These are phyloP conservation scores for Echinarachnius parma DNA, from an alignment of 53 echinoderm and acorn worm species.

Conservation along the genomic window DNA sequence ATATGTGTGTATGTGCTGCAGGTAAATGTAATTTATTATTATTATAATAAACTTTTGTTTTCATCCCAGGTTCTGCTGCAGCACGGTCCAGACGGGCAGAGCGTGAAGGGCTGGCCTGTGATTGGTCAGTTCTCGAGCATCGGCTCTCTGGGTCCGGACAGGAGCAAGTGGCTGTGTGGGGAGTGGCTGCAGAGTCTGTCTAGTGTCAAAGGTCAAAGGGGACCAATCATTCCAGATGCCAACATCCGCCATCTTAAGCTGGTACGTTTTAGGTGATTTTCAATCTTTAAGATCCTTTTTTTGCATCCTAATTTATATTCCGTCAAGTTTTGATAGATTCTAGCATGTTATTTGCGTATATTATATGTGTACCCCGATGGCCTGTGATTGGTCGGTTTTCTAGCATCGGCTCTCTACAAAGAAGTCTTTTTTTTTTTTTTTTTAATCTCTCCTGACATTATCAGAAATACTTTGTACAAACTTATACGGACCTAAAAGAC, in stretches of 20 bases:
- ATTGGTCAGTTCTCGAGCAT: slow-evolving; percentile 99
- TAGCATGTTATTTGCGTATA: too few species aligned
- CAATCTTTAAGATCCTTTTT: background rate
- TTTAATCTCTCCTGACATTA: too few species aligned
- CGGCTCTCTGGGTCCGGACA: slow-evolving; percentile 88
- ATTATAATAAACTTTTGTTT: too few species aligned
- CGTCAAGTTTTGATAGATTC: too few species aligned
- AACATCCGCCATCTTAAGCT: slow-evolving; percentile 58
- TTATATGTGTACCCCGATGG: too few species aligned
- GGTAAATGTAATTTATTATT: too few species aligned
- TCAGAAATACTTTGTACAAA: too few species aligned
- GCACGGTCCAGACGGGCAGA: slow-evolving; percentile 54
- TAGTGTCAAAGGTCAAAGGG: slow-evolving; percentile 60
- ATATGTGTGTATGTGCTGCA: too few species aligned
- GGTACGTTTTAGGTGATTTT: slow-evolving; percentile 42
- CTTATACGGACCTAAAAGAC: too few species aligned
- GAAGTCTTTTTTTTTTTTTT: too few species aligned
- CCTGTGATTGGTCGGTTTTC: too few species aligned
- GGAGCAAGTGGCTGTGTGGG: slow-evolving; percentile 84
- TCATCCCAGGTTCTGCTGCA: slow-evolving; percentile 60
- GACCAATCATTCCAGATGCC: slow-evolving; percentile 17
- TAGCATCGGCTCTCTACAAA: too few species aligned
- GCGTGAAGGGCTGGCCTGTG: slow-evolving; percentile 73
- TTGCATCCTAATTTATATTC: background rate
- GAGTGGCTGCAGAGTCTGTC: slow-evolving; percentile 89